Evolutionary conservation across 2,113 vertebrate genomes (phyloP), one percentile per base, ranked within the genome.

Genomic region (Columba janthina): DNA sequence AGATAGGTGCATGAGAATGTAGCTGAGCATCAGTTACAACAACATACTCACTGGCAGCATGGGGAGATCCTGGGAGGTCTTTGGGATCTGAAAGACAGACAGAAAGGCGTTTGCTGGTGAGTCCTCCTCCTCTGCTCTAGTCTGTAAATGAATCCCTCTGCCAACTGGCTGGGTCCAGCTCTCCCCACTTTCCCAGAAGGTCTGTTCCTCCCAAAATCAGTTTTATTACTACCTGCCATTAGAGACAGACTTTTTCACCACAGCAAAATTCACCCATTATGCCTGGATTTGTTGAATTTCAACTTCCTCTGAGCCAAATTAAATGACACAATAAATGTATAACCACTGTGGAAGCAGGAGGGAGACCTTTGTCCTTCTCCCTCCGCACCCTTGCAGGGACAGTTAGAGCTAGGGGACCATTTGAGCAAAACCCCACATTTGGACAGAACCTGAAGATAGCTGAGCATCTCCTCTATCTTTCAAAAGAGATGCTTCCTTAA

Each of bases 81-180:
- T 95, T 70, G 21, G 76, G 38, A 88, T 96, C 96, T 97, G 91
- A 9, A 94, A 97, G 73, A 90, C 28, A 92, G 31, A 95, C 32
- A 87, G 44, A 60, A 26, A 64, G 21, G 10, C 77, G 17, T 53
- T 51, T 56, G 21, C 15, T 54, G 66, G 13, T 71, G 65, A 84
- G 11, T 40, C 4, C 1, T 42, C 9, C 25, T 69, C 44, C 18
- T 79, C 18, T n/a, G 16, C 60, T 67, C 25, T 26, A 9, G 7
- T 44, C 51, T 82, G n/a, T 61, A 79, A 73, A 7, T 46, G 57
- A 93, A 85, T 71, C 24, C 14, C 28, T 66, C 38, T 51, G 24
- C 40, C 19, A 18, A 10, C 25, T 66, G 12, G 1, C n/a, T 48
- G 31, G 12, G 15, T 36, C 53, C 32, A 71, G 20, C 20, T 78